Evolutionary conservation across 2,113 vertebrate genomes (phyloP), one percentile per base, ranked within the genome.

Genomic region (Maccullochella peelii): DNA sequence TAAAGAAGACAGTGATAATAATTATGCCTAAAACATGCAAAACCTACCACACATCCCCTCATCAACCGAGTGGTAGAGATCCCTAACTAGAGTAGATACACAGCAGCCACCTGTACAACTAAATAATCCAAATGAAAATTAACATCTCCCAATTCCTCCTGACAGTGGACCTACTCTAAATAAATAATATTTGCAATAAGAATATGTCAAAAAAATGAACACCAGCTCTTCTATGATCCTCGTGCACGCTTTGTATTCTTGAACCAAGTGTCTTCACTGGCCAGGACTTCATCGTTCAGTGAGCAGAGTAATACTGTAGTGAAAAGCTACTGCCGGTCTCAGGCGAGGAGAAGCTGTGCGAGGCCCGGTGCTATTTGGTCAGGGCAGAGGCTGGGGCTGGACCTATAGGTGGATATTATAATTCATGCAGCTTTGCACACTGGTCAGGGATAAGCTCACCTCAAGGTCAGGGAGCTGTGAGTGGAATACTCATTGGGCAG

Each of bases 401-500:
- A 80, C 88, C 90, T 90, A 81, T 90, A 91, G 85, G 88, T 92
- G 88, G 92, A 88, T 89, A 94, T 94, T 94, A 87, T 92, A 93
- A 94, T 94, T 92, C 92, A 90, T 90, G 89, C 89, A 89, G 92
- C 89, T 92, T 88, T 88, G 77, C 93, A 89, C 88, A 80, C 86
- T 85, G 83, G 94, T 83, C 91, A 67, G 89, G 84, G 89, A 91
- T 91, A 90, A 89, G 90, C 88, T 94, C 92, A 95, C 95, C 95
- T 93, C 93, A 95, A 95, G 94, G 94, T 95, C 94, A 94, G 74
- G 66, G 81, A 79, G 90, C 88, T 94, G 94, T 94, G 95, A 95
- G 92, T 83, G 87, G 95, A 95, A 95, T 95, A 94, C 94, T 94
- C 93, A 95, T 94, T 68, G 91, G 92, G 92, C 91, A 91, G 85